Percentiles rank a stretch among this genome's conserved stretches.
Conservation (phyloP, 2,888 invertebrate species). For the Leptopilina myrica region DNA sequence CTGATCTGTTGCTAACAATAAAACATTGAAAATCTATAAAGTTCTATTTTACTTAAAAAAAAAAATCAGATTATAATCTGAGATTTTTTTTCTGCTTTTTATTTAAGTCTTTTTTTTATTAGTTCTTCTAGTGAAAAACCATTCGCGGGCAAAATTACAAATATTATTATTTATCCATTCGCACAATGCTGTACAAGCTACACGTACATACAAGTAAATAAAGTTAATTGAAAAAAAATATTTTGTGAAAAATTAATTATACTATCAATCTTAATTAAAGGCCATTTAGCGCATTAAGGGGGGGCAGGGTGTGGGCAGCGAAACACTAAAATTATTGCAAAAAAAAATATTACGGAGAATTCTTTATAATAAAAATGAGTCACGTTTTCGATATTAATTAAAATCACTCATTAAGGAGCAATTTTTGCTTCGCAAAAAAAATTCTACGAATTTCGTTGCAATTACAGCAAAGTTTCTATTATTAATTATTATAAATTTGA, state of each 20-base stretch:
- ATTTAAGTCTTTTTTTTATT: slow-evolving; percentile 11
- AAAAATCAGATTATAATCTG: slow-evolving; percentile 46
- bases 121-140: slow-evolving; percentile 53
- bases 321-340: slow-evolving; percentile 19
- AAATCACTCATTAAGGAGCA: slow-evolving; percentile 43
- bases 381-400: slow-evolving; percentile 33
- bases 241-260: slow-evolving; percentile 58
- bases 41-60: slow-evolving; percentile 25
- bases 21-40: no score
- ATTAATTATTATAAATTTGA: background rate
- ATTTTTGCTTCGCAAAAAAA: slow-evolving; percentile 25
- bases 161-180: slow-evolving; percentile 56
- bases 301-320: background rate
- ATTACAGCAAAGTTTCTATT: slow-evolving; percentile 45
- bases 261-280: slow-evolving; percentile 61
- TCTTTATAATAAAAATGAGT: slow-evolving; percentile 5
- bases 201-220: slow-evolving; percentile 58
- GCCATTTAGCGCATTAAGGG: slow-evolving; percentile 51
- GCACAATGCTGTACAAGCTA: slow-evolving; percentile 62
- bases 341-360: slow-evolving; percentile 5
- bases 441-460: slow-evolving; percentile 37
- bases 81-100: slow-evolving; percentile 27
- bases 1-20: no score
- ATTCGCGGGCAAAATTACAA: slow-evolving; percentile 60
- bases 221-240: slow-evolving; percentile 53